Evolutionary conservation across 2,797 vertebrate genomes (phyloP), one percentile per base, ranked within the genome.

Genomic region (Poliocrania exsul): DNA sequence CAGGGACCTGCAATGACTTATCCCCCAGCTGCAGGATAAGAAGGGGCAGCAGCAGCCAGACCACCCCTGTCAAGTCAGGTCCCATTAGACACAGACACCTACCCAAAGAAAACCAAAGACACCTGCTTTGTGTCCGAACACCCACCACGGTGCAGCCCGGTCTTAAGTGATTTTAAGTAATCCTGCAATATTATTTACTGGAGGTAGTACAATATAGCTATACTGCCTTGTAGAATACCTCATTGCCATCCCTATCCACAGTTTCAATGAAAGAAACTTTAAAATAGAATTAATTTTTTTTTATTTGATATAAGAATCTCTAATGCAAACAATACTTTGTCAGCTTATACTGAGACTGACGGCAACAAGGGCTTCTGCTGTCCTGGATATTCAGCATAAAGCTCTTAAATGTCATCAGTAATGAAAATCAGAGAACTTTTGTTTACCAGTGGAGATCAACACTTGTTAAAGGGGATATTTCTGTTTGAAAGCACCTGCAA

Each of bases 351-450:
- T 5, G 73, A 65, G 19, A 46, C 56, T 79, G 77, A 87, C 51
- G 14, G 25, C 4, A 12, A 50, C 31, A 49, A 85, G 37, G 50
- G 37, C 24, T 95, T 66, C 60, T 92, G 31, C 64, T 70, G 38
- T 49, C 54, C 60, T 82, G n/a, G n/a, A 62, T 83, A 89, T 28
- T 92, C 61, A 91, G 67, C 67, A 83, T 29, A 57, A 80, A 93
- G 49, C 38, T 73, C 81, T 71, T 93, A 70, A 81, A 71, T 56
- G 50, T 73, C 81, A 92, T 26, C 71, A 79, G 62, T 24, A 88
- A 85, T 66, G 47, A 94, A 91, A 94, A 95, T 81, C 42, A 90
- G 62, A 87, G 51, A 53, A 13, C 42, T 92, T 72, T 71, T 91
- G 46, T 92, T 88, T 90, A 81, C 66, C 46, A 87, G 69, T 33